These are phyloP conservation scores for Xiphias gladius DNA, from an alignment of 2,113 vertebrate genomes.

Conservation along the genomic window DNA sequence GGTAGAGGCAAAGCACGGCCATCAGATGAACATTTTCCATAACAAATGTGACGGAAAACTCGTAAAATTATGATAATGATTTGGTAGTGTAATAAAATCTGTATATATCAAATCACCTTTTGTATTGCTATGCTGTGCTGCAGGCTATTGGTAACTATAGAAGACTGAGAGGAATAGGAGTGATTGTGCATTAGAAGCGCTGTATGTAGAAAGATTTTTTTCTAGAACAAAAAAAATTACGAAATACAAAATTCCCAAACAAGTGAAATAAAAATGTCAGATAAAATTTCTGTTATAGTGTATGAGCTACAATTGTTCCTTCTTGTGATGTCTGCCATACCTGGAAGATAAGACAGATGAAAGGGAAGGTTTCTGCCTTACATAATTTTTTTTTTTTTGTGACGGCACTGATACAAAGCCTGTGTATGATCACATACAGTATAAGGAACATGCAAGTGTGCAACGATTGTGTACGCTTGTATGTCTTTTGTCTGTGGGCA, in stretches of 20 bases:
- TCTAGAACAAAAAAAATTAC: constrained; percentile 10
- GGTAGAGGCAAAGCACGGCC: constrained; percentile 59
- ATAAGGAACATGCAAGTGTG: neutral
- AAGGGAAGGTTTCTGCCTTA: neutral
- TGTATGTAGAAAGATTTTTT: neutral
- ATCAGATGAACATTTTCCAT: constrained; percentile 70
- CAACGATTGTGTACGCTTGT: neutral
- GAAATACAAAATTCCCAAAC: constrained; percentile 28
- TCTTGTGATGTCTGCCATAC: constrained; percentile 26
- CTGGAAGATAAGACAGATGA: constrained; percentile 27
- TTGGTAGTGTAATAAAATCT: constrained; percentile 79
- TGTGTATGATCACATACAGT: constrained; percentile 7
- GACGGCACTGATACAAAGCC: constrained; percentile 10
- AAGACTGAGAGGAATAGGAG: constrained; percentile 16
- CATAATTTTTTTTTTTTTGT: neutral
- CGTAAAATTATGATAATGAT: constrained; percentile 82
- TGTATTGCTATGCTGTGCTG: constrained; percentile 55
- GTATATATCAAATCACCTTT: constrained; percentile 79
- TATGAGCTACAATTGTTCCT: constrained; percentile 20
- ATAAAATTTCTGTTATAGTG: constrained; percentile 35
- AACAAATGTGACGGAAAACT: constrained; percentile 77
- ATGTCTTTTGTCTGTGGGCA: constrained; percentile 8
- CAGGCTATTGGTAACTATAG: constrained; percentile 29
- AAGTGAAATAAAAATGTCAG: constrained; percentile 54
- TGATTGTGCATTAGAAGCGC: constrained; percentile 10